phyloP scores from a whole-genome alignment of 2,113 vertebrate species.

The Pachyramphus minor region DNA sequence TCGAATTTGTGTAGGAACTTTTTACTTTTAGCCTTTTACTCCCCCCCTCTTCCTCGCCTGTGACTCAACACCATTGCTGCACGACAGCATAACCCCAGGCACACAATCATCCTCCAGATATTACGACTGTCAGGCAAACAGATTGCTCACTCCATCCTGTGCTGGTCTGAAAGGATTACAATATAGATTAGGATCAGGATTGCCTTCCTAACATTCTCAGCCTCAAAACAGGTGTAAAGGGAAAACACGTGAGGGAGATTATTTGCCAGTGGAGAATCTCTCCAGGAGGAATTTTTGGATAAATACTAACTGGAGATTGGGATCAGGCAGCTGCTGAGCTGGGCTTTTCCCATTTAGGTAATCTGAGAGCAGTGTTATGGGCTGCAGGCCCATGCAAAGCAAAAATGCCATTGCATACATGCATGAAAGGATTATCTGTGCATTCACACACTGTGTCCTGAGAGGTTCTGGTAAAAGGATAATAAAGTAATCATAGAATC shows the following conservation, averaged over 20 bases:
- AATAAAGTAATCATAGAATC: neutral
- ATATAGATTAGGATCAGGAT: constrained; percentile 39
- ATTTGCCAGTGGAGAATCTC: neutral
- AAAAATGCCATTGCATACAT: neutral
- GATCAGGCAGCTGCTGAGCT: constrained; percentile 1
- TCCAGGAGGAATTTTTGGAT: neutral
- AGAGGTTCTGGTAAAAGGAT: neutral
- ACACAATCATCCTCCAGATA: neutral
- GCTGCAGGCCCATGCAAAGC: neutral
- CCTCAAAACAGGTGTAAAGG: constrained; percentile 35
- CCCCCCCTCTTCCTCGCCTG: neutral
- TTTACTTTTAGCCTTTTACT: constrained; percentile 11
- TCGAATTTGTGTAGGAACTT: neutral
- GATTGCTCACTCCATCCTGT: neutral
- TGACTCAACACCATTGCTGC: neutral
- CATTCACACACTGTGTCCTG: neutral
- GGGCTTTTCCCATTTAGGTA: neutral
- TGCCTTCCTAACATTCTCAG: neutral
- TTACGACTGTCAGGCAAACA: neutral
- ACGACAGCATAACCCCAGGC: neutral
- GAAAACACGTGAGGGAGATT: constrained; percentile 4
- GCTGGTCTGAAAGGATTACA: neutral
- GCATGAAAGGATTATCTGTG: neutral
- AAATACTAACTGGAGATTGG: neutral
- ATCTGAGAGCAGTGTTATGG: neutral